Percentiles rank a stretch among this genome's conserved stretches.
Evolutionary conservation across 2,113 vertebrate genomes (phyloP).

Genomic region (Catharus fuscescens): DNA sequence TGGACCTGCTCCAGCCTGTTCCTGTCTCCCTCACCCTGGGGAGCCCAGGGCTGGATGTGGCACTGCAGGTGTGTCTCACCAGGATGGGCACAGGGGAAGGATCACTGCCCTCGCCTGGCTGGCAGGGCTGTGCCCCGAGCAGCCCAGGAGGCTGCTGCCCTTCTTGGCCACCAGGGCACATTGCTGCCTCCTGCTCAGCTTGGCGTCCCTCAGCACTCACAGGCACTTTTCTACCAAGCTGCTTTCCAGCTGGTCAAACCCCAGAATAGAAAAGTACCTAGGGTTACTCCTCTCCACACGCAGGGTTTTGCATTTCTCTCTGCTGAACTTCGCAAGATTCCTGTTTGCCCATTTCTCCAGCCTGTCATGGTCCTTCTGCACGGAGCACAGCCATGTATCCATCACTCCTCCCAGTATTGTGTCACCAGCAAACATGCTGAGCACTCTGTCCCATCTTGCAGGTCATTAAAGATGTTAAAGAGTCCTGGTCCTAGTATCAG

Average conservation of each 20-base stretch:
- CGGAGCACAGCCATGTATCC: neutral
- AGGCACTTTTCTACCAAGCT: neutral
- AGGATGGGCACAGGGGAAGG: neutral
- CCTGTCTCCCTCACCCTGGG: neutral
- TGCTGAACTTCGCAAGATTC: neutral
- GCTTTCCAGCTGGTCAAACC: neutral
- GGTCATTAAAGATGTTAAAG: neutral
- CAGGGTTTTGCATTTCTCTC: neutral
- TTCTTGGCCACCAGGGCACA: neutral
- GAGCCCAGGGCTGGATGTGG: accelerated
- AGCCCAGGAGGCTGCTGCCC: neutral
- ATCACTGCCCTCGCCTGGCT: accelerated
- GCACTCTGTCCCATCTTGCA: neutral
- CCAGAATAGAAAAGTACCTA: neutral
- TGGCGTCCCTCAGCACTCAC: neutral
- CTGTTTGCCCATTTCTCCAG: neutral
- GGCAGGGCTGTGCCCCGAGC: neutral
- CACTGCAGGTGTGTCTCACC: neutral
- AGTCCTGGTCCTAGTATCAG: neutral
- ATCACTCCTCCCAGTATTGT: neutral
- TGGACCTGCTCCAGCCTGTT: neutral
- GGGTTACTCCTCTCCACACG: neutral
- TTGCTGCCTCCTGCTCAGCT: neutral
- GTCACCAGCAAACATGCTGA: neutral
- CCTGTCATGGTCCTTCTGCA: neutral